phyloP scores from a whole-genome alignment of 2,797 vertebrate genomes.

The Spea hammondii region DNA sequence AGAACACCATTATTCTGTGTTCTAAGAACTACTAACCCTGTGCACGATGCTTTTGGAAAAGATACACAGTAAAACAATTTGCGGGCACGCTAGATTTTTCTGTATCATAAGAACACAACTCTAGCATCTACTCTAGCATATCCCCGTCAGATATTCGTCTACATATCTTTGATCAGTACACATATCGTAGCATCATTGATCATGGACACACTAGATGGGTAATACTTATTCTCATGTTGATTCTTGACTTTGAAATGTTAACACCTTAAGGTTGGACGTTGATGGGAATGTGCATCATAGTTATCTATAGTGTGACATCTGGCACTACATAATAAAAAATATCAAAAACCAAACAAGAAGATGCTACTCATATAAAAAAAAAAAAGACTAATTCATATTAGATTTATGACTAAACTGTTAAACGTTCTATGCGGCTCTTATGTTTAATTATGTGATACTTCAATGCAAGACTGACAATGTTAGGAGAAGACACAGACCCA shows the following conservation, averaged over 20 bases:
- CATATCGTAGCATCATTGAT: slow-evolving; percentile 24
- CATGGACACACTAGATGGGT: slow-evolving; percentile 25
- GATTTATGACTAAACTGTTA: neutral
- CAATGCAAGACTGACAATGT: slow-evolving; percentile 18
- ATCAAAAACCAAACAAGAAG: neutral
- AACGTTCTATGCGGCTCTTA: neutral
- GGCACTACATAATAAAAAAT: neutral
- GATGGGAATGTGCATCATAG: too few relatives aligned
- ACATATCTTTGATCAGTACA: slow-evolving; percentile 20
- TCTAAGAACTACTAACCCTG: too few relatives aligned
- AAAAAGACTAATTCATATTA: too few relatives aligned
- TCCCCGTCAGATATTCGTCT: slow-evolving; percentile 15
- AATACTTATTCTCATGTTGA: slow-evolving; percentile 22
- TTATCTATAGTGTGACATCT: slow-evolving; percentile 2
- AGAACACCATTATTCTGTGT: too few relatives aligned
- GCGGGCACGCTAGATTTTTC: neutral
- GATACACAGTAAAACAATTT: neutral
- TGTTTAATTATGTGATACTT: slow-evolving; percentile 32
- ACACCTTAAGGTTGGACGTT: neutral
- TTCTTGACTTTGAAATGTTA: slow-evolving; percentile 22
- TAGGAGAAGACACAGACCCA: slow-evolving; percentile 20
- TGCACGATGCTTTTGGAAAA: too few relatives aligned
- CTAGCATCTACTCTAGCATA: slow-evolving; percentile 15
- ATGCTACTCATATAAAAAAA: neutral
- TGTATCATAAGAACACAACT: slow-evolving; percentile 22